Evolutionary conservation across 2,113 vertebrate genomes (phyloP).

Genomic region (Nanorana parkeri): DNA sequence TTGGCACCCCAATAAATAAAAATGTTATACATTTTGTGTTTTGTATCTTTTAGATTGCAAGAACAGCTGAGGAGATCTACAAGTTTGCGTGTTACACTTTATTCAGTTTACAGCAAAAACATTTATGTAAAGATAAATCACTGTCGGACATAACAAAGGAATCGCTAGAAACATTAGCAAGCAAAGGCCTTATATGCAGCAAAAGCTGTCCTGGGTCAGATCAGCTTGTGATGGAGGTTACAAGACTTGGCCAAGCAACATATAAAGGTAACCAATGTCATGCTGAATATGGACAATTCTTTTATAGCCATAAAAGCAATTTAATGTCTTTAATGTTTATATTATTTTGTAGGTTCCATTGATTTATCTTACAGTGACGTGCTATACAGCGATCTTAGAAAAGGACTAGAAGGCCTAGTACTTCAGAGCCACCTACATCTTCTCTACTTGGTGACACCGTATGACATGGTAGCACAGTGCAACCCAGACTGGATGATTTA

Average conservation of each 20-base stretch:
- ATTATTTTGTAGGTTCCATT: constrained; percentile 79
- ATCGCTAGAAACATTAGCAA: constrained; percentile 73
- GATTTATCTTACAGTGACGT: constrained; percentile 81
- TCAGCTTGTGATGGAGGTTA: constrained; percentile 69
- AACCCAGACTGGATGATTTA: constrained; percentile 93
- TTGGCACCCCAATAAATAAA: too few relatives aligned
- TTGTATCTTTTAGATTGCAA: constrained; percentile 76
- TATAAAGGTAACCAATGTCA: constrained; percentile 81
- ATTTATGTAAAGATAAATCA: constrained; percentile 75
- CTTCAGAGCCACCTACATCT: constrained; percentile 90
- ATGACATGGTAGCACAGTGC: constrained; percentile 81
- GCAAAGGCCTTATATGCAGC: constrained; percentile 79
- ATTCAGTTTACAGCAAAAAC: constrained; percentile 82
- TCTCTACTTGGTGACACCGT: constrained; percentile 89
- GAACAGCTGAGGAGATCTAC: constrained; percentile 72
- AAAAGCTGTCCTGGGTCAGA: constrained; percentile 30
- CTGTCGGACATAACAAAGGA: constrained; percentile 74
- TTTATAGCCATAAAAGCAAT: too few relatives aligned
- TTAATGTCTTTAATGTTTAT: neutral
- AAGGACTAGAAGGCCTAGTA: constrained; percentile 87
- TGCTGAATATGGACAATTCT: neutral
- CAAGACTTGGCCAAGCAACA: constrained; percentile 85
- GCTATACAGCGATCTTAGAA: constrained; percentile 87
- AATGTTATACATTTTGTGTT: too few relatives aligned
- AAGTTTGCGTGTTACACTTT: constrained; percentile 82